Conservation (phyloP, 2,888 invertebrate species). For the Chalcis sispes region DNA sequence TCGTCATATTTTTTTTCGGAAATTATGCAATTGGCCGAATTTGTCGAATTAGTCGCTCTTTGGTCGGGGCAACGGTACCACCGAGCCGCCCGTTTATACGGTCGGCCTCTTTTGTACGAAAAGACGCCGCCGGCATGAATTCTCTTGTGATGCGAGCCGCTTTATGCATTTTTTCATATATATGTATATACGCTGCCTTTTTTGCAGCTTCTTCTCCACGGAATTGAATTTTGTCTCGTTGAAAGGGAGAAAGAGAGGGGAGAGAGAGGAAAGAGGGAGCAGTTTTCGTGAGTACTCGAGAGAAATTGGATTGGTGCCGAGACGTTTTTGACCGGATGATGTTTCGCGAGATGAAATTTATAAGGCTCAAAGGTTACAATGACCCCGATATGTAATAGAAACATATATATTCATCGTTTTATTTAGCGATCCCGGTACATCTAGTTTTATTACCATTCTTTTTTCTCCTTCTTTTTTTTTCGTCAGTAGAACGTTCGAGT, state of each 20-base stretch:
- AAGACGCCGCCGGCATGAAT: constrained; percentile 6
- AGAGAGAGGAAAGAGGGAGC: background rate
- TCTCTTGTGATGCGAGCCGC: background rate
- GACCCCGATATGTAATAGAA: constrained; percentile 19
- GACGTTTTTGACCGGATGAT: background rate
- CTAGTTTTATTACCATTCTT: too few species aligned
- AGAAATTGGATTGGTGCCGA: constrained; percentile 34
- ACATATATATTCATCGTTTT: background rate
- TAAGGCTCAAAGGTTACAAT: too few species aligned
- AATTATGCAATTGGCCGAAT: constrained; percentile 75
- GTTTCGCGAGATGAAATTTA: too few species aligned
- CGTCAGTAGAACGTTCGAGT: too few species aligned
- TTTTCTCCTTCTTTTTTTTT: too few species aligned
- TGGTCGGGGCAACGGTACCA: constrained; percentile 35
- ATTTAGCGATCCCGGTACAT: background rate
- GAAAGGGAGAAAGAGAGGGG: background rate
- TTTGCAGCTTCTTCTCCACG: background rate
- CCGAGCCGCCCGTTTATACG: background rate
- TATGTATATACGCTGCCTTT: background rate
- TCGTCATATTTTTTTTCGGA: constrained; percentile 59
- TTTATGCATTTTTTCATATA: background rate
- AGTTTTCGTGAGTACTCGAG: background rate
- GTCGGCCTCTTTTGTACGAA: constrained; percentile 12
- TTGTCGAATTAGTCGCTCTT: constrained; percentile 72
- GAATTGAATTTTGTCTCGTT: constrained; percentile 42